A percentile compares a stretch with the other conserved stretches of the same genome.
phyloP scores from a whole-genome alignment of 2,888 invertebrate genomes.

The Sphaerophoria taeniata region DNA sequence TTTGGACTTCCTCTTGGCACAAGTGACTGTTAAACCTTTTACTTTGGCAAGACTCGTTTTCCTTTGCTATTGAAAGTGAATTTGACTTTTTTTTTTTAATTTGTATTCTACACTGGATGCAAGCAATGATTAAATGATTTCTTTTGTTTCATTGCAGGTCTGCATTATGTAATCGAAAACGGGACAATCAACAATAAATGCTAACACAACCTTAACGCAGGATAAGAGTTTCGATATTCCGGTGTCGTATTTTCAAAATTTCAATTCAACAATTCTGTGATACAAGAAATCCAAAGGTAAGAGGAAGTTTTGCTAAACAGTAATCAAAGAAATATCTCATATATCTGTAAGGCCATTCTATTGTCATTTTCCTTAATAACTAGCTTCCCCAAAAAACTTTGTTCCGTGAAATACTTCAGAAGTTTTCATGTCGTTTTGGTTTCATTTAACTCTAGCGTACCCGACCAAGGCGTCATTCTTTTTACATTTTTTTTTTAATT shows the following conservation, averaged over 20 bases:
- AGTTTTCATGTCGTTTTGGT: too few relatives aligned
- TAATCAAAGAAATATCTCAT: too few relatives aligned
- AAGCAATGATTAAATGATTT: too few relatives aligned
- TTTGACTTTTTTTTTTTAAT: background rate
- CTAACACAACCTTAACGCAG: constrained; percentile 56
- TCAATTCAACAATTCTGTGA: constrained; percentile 77
- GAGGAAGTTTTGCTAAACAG: constrained; percentile 31
- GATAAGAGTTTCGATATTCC: constrained; percentile 43
- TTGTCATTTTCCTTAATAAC: too few relatives aligned
- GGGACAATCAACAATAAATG: constrained; percentile 40
- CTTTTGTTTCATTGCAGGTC: constrained; percentile 6
- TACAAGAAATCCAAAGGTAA: constrained; percentile 78
- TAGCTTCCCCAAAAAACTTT: too few relatives aligned
- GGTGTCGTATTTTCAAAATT: constrained; percentile 24
- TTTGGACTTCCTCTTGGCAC: constrained; percentile 37
- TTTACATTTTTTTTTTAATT: too few relatives aligned
- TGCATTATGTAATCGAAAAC: constrained; percentile 63
- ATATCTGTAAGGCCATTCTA: too few relatives aligned
- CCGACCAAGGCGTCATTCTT: too few relatives aligned
- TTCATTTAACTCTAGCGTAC: too few relatives aligned
- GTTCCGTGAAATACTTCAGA: too few relatives aligned
- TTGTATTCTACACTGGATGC: constrained; percentile 35
- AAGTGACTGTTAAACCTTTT: constrained; percentile 15
- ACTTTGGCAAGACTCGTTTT: constrained; percentile 28
- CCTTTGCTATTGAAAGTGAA: background rate